These are phyloP conservation scores for Athripsodes cinereus DNA, from an alignment of 2,888 invertebrate species.

Conservation along the genomic window DNA sequence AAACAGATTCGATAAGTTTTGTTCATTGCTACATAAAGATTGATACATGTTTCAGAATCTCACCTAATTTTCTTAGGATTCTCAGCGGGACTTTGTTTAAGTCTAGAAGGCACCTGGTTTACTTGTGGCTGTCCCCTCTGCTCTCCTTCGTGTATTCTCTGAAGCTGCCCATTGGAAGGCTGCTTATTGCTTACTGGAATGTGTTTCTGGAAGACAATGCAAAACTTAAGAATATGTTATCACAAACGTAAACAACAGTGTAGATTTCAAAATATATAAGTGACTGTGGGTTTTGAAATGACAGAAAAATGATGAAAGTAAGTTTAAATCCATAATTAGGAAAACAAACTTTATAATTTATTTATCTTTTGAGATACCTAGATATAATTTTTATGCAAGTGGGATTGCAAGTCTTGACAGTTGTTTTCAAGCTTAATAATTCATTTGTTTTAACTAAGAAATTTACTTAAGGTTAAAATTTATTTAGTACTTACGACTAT, in stretches of 20 bases:
- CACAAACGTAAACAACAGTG: background rate
- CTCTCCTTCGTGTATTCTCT: slow-evolving; percentile 24
- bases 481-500: slow-evolving; percentile 21
- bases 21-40: background rate
- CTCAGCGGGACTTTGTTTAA: slow-evolving; percentile 8
- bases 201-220: slow-evolving; percentile 23
- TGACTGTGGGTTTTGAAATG: no score
- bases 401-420: no score
- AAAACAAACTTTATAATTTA: background rate
- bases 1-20: no score
- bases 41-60: background rate
- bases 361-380: no score
- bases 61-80: slow-evolving; percentile 3
- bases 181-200: slow-evolving; percentile 19
- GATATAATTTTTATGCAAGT: no score
- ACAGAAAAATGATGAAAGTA: no score
- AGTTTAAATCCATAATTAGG: background rate
- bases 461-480: background rate
- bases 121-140: background rate
- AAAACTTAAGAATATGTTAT: background rate
- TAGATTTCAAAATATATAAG: no score
- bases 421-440: no score
- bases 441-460: background rate
- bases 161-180: slow-evolving; percentile 25
- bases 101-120: slow-evolving; percentile 7